A percentile compares a stretch with the other conserved stretches of the same genome.
Evolutionary conservation across 2,797 vertebrate genomes (phyloP).

Genomic region (Helostoma temminkii): DNA sequence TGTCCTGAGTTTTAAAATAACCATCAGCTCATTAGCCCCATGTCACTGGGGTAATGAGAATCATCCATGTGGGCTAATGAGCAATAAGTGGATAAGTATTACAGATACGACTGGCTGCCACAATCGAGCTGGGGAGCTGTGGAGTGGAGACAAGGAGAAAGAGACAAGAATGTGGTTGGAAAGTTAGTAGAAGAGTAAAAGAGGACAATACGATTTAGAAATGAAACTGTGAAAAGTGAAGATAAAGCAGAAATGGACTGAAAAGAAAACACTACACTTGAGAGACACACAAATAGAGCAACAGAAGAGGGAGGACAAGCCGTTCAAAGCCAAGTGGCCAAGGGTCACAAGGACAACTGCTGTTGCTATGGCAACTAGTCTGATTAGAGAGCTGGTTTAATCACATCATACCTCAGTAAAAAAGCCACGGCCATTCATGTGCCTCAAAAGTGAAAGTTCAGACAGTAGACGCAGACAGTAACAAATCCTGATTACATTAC

Average conservation of each 20-base stretch:
- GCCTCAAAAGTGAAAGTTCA: constrained; percentile 57
- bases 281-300: not conserved
- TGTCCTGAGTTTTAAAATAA: constrained; percentile 38
- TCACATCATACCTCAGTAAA: constrained; percentile 51
- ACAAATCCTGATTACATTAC: constrained; percentile 60
- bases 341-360: constrained; percentile 39
- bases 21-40: constrained; percentile 61
- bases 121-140: not conserved
- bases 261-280: constrained; percentile 37
- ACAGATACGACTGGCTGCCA: constrained; percentile 41
- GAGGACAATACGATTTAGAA: constrained; percentile 32
- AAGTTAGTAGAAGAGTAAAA: constrained; percentile 3
- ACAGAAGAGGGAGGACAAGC: not conserved
- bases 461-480: constrained; percentile 45
- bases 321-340: constrained; percentile 33
- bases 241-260: constrained; percentile 13
- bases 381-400: constrained; percentile 60
- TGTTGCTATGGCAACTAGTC: constrained; percentile 55
- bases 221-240: constrained; percentile 31
- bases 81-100: constrained; percentile 58
- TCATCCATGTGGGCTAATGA: constrained; percentile 65
- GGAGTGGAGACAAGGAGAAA: constrained; percentile 4
- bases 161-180: constrained; percentile 5
- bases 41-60: constrained; percentile 66
- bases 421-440: constrained; percentile 57